A percentile compares a stretch with the other conserved stretches of the same genome.
Conservation (phyloP, 1,140 invertebrate genomes). For the Hycleus phaleratus region DNA sequence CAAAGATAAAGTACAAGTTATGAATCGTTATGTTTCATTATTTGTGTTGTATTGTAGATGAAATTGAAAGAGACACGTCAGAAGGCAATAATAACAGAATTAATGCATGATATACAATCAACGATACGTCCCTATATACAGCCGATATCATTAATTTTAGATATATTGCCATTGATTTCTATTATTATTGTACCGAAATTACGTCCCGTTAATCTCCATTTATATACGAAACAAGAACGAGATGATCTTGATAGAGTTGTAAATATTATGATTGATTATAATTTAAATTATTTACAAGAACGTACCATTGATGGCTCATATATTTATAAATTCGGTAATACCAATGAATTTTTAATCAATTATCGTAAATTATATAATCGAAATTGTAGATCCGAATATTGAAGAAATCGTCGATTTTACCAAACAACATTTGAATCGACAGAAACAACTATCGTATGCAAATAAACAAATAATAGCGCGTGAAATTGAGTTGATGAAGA, state of each 20-base stretch:
- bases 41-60: conserved; percentile 43
- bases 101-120: conserved; percentile 57
- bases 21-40: not conserved
- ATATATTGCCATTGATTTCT: conserved; percentile 66
- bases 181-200: conserved; percentile 70
- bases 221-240: conserved; percentile 72
- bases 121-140: conserved; percentile 51
- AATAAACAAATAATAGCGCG: conserved; percentile 69
- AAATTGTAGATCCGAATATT: conserved; percentile 42
- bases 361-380: too few species aligned
- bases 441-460: conserved; percentile 49
- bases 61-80: conserved; percentile 48
- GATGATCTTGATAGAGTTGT: conserved; percentile 63
- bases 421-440: conserved; percentile 21
- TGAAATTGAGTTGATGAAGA: conserved; percentile 67
- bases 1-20: not conserved
- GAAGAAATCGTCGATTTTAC: conserved; percentile 38
- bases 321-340: conserved; percentile 71
- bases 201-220: conserved; percentile 65
- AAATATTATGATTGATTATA: conserved; percentile 81
- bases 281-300: conserved; percentile 78
- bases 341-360: too few species aligned
- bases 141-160: conserved; percentile 51
- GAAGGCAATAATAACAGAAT: conserved; percentile 50
- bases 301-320: conserved; percentile 70